These are phyloP conservation scores for Hippocampus zosterae DNA, from an alignment of 2,113 vertebrate species.

Conservation along the genomic window DNA sequence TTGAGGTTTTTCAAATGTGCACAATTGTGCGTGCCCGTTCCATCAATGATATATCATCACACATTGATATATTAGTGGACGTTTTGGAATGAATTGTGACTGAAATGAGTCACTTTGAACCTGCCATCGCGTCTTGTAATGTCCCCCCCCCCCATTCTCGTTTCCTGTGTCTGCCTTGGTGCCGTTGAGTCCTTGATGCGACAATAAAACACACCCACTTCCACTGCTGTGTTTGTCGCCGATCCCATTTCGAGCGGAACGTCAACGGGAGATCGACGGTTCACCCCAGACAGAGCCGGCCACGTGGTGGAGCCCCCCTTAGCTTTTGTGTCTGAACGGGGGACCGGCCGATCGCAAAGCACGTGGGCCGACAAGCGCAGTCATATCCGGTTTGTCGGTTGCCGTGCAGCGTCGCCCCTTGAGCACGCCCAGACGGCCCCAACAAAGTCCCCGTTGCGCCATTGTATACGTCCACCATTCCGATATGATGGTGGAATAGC, in stretches of 20 bases:
- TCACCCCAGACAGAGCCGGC: neutral
- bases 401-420: constrained; percentile 7
- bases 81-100: neutral
- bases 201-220: neutral
- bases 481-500: neutral
- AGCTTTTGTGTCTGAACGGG: constrained; percentile 61
- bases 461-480: neutral
- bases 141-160: neutral
- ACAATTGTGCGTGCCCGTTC: neutral
- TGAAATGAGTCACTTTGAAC: neutral
- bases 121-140: neutral
- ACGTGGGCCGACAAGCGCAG: constrained; percentile 58
- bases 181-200: neutral
- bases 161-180: constrained; percentile 4
- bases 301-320: constrained; percentile 10
- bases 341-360: constrained; percentile 45
- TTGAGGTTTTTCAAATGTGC: neutral
- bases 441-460: constrained; percentile 23
- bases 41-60: neutral
- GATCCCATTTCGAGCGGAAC: neutral
- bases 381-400: constrained; percentile 57
- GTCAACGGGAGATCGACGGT: neutral
- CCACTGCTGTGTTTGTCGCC: neutral
- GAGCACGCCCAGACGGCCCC: constrained; percentile 11
- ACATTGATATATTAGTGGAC: neutral